A percentile compares a stretch with the other conserved stretches of the same genome.
Evolutionary conservation across 2,113 vertebrate species (phyloP).

Genomic region (Peromyscus maniculatus): DNA sequence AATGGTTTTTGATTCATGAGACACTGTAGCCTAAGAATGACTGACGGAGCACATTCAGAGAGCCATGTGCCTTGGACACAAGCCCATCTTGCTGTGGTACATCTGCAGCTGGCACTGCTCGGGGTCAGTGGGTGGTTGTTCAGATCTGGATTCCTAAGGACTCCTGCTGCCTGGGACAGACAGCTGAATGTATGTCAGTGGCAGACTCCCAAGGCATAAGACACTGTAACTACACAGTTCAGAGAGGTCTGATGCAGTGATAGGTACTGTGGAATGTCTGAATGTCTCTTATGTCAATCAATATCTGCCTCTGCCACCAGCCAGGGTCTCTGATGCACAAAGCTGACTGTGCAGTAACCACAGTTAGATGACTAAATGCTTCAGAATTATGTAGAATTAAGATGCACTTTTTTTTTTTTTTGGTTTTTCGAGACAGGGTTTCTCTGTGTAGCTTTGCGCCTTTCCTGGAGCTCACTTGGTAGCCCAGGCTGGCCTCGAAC

Average conservation of each 20-base stretch:
- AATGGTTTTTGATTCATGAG: not conserved
- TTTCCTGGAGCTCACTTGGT: no score
- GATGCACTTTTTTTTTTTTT: no score
- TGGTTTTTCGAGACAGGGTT: no score
- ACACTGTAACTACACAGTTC: not conserved
- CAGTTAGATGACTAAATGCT: not conserved
- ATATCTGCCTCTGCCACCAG: not conserved
- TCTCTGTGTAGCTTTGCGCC: no score
- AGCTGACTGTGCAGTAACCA: not conserved
- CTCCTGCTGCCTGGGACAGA: not conserved
- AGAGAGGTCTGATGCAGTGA: not conserved
- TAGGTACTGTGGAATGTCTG: no score
- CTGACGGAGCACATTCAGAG: no score
- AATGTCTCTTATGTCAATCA: not conserved
- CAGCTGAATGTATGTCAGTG: not conserved
- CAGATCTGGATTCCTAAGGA: not conserved
- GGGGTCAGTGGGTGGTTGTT: not conserved
- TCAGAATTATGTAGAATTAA: not conserved
- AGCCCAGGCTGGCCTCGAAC: no score
- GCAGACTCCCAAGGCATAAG: no score
- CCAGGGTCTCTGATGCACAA: not conserved
- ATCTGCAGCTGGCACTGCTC: not conserved
- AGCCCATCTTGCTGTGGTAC: not conserved
- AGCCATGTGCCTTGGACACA: rapidly evolving
- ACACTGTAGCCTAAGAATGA: not conserved